Base-by-base conservation (phyloP, 1,140 invertebrate species). In the Rhynchophorus ferrugineus region DNA sequence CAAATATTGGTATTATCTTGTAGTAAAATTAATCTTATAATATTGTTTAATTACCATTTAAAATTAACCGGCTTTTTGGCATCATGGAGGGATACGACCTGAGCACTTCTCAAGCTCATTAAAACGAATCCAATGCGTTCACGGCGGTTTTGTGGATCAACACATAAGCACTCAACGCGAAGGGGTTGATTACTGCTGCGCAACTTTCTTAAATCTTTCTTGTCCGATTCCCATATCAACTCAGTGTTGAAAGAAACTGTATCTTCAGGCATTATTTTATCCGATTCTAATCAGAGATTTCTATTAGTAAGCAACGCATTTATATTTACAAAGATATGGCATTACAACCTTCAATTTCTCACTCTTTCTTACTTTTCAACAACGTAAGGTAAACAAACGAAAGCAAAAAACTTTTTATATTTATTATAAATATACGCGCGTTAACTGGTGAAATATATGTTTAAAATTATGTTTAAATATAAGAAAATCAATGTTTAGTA, bases 201-300 rank as follows among this genome's bases (percentile, higher is more conserved):
- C 61, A 76, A 71, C 67, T 73, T 74, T 57, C 73, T 59, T 8
- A 76, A 37, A 19, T 59, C 59, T 56, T 62, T 68, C 60, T 75
- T 76, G 43, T 74, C 70, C 1, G 66, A 65, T 57, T 77, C 73
- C 76, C 76, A 78, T 20, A 75, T 64, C 18, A 77, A 65, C 56
- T 76, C 71, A 1, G 70, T 72, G 16, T 63, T 65, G 54, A 66
- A 69, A 64, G 71, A 49, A 61, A 69, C 17, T 69, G 67, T 65
- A 60, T 71, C 45, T 45, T 67, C 63, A 2, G 71, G 53, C 22
- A 67, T 60, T 17, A 73, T 65, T 44, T 64, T 61, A 60, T 75
- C 70, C 9, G 74, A 73, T 65, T 77, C 69, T 46, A 34, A 33
- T 45, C 34, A 6, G 44, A 33, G 14, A n/a, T 38, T 7, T 9